Conservation (phyloP, 35 echinoderm and acorn worm species). For the Apostichopus japonicus region DNA sequence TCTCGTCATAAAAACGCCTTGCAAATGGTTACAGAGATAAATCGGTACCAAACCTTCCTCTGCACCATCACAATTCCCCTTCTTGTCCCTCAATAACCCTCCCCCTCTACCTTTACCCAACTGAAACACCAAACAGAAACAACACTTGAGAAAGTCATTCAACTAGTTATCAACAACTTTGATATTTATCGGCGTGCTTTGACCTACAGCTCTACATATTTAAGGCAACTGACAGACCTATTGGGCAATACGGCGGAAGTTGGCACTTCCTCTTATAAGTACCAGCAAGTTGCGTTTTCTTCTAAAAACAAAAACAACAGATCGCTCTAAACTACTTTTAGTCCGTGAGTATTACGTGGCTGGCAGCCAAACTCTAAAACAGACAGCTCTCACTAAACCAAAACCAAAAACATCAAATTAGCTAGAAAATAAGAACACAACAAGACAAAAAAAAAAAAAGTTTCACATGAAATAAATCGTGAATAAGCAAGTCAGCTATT, state of each 20-base stretch:
- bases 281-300: neutral
- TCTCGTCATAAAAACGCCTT: no score
- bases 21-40: no score
- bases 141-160: neutral
- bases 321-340: neutral
- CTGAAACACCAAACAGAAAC: neutral
- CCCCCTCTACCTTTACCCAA: neutral
- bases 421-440: neutral
- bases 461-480: neutral
- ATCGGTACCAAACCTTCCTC: no score
- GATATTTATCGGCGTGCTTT: neutral
- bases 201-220: neutral
- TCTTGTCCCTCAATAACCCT: no score
- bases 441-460: neutral
- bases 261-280: neutral
- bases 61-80: no score
- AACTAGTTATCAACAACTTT: neutral
- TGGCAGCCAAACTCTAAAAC: neutral
- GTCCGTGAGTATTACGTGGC: neutral
- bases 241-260: neutral
- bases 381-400: neutral
- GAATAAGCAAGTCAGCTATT: no score
- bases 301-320: neutral
- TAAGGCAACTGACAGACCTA: neutral
- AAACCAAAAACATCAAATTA: no score